Evolutionary conservation across 1,140 invertebrate species (phyloP).

Genomic region (Cotesia typhae): DNA sequence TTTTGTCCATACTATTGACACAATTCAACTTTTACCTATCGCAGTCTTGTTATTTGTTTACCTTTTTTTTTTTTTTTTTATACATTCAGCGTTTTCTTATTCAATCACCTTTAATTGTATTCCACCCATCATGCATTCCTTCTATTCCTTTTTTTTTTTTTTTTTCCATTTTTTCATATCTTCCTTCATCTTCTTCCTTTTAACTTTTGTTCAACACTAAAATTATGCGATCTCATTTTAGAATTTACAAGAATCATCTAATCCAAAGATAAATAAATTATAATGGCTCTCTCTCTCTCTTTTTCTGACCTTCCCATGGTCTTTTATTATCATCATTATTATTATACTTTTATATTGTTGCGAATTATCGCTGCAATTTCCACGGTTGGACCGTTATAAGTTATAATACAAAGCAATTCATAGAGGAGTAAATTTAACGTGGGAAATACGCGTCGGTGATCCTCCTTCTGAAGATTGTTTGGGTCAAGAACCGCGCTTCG

Average conservation of each 20-base stretch:
- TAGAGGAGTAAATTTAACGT: conserved; percentile 36
- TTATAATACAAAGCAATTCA: conserved; percentile 15
- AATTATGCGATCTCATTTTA: neutral
- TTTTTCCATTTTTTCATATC: no score
- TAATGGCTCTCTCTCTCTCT: neutral
- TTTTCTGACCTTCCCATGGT: conserved; percentile 6
- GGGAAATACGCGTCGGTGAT: conserved; percentile 32
- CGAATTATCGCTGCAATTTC: conserved; percentile 30
- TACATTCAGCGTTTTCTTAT: neutral
- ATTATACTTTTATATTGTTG: conserved; percentile 22
- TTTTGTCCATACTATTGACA: conserved; percentile 27
- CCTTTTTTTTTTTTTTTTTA: neutral
- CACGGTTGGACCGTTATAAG: conserved; percentile 31
- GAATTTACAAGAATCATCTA: conserved; percentile 11
- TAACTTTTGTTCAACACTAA: no score
- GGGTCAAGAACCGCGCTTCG: conserved; percentile 37
- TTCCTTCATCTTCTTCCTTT: no score
- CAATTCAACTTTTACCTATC: neutral
- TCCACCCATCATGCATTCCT: conserved; percentile 21
- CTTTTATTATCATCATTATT: neutral
- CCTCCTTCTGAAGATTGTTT: conserved; percentile 27
- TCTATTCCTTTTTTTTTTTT: conserved; percentile 4
- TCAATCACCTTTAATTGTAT: conserved; percentile 26
- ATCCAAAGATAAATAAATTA: neutral
- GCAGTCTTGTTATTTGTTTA: conserved; percentile 7